Percentiles rank a stretch among this genome's conserved stretches.
phyloP scores from a whole-genome alignment of 2,888 invertebrate species.

The Ennomos erosarius region DNA sequence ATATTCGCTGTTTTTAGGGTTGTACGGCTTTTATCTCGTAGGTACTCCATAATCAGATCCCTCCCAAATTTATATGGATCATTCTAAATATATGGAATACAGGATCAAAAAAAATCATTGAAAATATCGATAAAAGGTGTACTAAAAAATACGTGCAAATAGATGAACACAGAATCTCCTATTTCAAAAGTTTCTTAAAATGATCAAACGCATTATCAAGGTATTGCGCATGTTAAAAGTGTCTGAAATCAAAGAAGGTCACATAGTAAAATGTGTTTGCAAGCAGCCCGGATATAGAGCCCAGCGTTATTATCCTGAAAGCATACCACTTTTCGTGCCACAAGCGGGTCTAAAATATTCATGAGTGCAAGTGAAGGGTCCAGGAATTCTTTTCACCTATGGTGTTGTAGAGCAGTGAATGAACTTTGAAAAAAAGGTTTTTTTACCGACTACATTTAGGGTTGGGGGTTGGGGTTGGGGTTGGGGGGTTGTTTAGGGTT shows the following conservation, averaged over 20 bases:
- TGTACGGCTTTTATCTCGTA: not conserved
- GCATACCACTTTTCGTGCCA: constrained; percentile 62
- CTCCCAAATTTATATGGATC: no score
- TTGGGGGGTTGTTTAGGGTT: no score
- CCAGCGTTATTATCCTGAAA: constrained; percentile 46
- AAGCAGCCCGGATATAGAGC: constrained; percentile 3
- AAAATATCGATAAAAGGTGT: no score
- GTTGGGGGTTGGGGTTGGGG: no score
- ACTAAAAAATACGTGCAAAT: no score
- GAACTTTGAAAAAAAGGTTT: constrained; percentile 29
- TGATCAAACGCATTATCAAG: no score
- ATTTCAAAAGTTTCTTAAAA: no score
- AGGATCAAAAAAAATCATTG: no score
- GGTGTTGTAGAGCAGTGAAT: constrained; percentile 32
- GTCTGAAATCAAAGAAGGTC: constrained; percentile 27
- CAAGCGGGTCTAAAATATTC: constrained; percentile 73
- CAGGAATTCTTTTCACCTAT: constrained; percentile 57
- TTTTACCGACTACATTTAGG: not conserved
- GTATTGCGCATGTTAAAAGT: constrained; percentile 17
- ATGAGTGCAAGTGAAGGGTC: constrained; percentile 69
- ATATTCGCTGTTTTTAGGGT: not conserved
- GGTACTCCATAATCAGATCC: no score
- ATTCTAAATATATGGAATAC: no score
- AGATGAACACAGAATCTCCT: no score
- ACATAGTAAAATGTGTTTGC: constrained; percentile 17